Evolutionary conservation across 1,140 invertebrate species (phyloP).

Genomic region (Nilaparvata lugens): DNA sequence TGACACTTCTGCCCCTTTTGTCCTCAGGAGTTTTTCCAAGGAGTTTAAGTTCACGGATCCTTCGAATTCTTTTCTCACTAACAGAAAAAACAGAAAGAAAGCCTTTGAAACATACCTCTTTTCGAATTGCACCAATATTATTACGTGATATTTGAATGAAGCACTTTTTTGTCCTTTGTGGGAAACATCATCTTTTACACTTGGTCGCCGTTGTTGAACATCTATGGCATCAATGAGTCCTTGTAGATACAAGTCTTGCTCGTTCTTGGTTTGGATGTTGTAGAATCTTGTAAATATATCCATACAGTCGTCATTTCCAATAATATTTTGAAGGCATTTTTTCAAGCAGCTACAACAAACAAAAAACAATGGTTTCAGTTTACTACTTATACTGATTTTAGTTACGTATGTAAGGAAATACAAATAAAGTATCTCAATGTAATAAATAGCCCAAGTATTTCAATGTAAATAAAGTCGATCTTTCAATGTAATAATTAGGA

Average conservation of each 20-base stretch:
- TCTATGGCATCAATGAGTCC: neutral
- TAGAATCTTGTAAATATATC: neutral
- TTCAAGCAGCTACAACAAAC: neutral
- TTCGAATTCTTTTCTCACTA: slow-evolving; percentile 1
- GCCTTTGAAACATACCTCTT: no score
- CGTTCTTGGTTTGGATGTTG: neutral
- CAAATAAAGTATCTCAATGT: no score
- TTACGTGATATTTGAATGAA: no score
- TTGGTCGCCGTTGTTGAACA: neutral
- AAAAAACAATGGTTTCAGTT: no score
- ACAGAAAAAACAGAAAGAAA: slow-evolving; percentile 1
- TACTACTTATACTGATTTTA: no score
- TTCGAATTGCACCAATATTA: no score
- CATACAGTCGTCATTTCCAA: neutral
- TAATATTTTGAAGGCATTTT: neutral
- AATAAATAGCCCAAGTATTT: no score
- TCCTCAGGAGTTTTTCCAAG: slow-evolving; percentile 10
- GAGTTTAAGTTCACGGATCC: slow-evolving; percentile 2
- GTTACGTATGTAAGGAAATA: neutral
- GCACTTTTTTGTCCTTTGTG: no score
- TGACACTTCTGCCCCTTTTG: slow-evolving; percentile 12
- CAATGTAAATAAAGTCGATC: no score
- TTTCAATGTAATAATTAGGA: no score
- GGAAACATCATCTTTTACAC: no score
- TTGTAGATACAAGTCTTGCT: neutral